These are phyloP conservation scores for Diploscapter pachys DNA, from an alignment of 1,140 invertebrate genomes.

Conservation along the genomic window DNA sequence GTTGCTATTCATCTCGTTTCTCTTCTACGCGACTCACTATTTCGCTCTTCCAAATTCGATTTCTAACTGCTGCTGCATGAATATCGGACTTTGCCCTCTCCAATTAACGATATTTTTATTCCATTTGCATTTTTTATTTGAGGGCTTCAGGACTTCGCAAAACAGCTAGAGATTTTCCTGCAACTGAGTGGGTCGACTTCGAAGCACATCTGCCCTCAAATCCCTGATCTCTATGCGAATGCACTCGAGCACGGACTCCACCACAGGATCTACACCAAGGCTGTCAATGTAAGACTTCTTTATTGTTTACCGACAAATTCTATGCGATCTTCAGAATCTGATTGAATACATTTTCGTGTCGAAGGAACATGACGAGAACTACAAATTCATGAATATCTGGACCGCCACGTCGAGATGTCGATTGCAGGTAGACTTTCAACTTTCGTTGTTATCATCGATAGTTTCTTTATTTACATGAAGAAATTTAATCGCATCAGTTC, in stretches of 20 bases:
- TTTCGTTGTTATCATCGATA: background rate
- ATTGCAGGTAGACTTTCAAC: background rate
- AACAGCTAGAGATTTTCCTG: background rate
- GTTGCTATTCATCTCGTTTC: too few relatives aligned
- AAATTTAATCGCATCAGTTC: background rate
- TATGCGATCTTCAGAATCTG: background rate
- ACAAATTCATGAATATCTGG: background rate
- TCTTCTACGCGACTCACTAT: too few relatives aligned
- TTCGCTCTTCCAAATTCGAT: too few relatives aligned
- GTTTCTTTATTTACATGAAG: background rate
- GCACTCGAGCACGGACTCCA: background rate
- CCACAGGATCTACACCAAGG: background rate
- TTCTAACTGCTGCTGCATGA: too few relatives aligned
- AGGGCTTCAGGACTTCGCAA: background rate
- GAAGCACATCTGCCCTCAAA: background rate
- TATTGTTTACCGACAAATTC: background rate
- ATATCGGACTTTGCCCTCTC: background rate
- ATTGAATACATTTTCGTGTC: background rate
- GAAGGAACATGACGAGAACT: background rate
- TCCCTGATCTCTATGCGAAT: constrained; percentile 1
- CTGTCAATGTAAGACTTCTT: background rate
- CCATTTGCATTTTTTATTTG: background rate
- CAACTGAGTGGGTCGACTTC: background rate
- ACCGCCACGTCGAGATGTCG: background rate
- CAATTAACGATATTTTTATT: background rate